Evolutionary conservation across 2,113 vertebrate genomes (phyloP), one percentile per base, ranked within the genome.

Genomic region (Callionymus lyra): DNA sequence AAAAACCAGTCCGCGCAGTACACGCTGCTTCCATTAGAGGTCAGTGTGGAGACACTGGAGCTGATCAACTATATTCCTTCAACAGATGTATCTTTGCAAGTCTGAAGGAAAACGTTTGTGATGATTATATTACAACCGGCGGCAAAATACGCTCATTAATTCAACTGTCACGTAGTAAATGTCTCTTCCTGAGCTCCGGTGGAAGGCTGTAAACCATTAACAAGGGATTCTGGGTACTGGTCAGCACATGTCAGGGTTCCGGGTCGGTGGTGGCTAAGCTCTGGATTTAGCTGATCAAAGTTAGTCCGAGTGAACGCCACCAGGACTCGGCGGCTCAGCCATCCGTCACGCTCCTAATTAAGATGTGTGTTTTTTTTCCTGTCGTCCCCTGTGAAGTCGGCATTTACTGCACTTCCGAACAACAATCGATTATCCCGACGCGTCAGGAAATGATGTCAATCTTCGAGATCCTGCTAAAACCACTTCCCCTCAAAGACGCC

Each of bases 221-320:
- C 59, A 43, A 50, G 56, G 55, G 64, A 73, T 51, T 41, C 36
- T 40, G 69, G 71, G 78, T 67, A 68, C 78, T 78, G 72, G 38
- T 69, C 58, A 67, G 77, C 76, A 83, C 72, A 78, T 80, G 81
- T 73, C 68, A 56, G 64, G 39, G 53, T 54, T 61, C 60, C 47
- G 58, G 48, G 63, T 73, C 76, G 21, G 21, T 71, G 61, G 74
- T 78, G 70, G 70, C 63, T 70, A 76, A 80, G 63, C 66, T 78
- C 66, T 51, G 57, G 68, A 67, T 35, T 78, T 75, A 72, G 67
- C 69, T 71, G 78, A 83, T 83, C 81, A 83, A 83, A 83, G 81
- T 54, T 27, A 13, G 18, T 17, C 36, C 56, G 68, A 72, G 56
- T 71, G 65, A 71, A 67, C 63, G 56, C 62, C 72, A 75, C 66